Base-by-base conservation (phyloP, 1,140 invertebrate genomes). In the Laodelphax striatellus region DNA sequence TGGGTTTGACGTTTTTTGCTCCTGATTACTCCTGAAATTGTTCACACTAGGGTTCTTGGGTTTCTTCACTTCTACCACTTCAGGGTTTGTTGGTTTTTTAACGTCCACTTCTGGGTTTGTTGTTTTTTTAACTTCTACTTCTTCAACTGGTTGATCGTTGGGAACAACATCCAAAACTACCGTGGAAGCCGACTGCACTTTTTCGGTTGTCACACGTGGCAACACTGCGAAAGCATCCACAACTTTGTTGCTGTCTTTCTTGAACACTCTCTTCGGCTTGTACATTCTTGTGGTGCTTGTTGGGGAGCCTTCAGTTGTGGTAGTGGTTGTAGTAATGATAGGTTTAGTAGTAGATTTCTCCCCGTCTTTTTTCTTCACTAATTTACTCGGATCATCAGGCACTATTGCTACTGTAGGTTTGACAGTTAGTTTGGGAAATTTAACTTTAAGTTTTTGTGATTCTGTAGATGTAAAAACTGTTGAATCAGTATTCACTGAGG, bases 211-310 rank as follows among this genome's bases (percentile, higher is more conserved):
- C 1, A 38, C 34, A 9, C 57, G 38, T 4, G 43, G 60, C 11
- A 65, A 38, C 9, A 63, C 58, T 5, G 58, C 44, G 55, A 65
- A 65, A 4, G 58, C 58, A 19, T 65, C 53, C 5, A 65, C 44
- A 14, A 60, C 41, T 44, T 55, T 60, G 55, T 43, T 55, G 28
- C 43, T 24, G 8, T 57, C 50, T 52, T 65, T 65, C 17, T 60
- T 57, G 16, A 60, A 55, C 1, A 62, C 55, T 31, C 59, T 62
- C 52, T 60, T 65, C n/a, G 64, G 64, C 21, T 62, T 62, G 38
- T 65, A 65, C 64, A 65, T 65, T 58, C 61, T 62, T 5, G 61
- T 58, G 0, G 61, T 65, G 19, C 58, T 65, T 4, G 46, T 41
- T n/a, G 64, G 58, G 19, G 58, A 41, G 0, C 28, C 21, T 16